A percentile compares a stretch with the other conserved stretches of the same genome.
These are phyloP conservation scores for Aplocera efformata DNA, from an alignment of 2,888 invertebrate genomes.

Conservation along the genomic window DNA sequence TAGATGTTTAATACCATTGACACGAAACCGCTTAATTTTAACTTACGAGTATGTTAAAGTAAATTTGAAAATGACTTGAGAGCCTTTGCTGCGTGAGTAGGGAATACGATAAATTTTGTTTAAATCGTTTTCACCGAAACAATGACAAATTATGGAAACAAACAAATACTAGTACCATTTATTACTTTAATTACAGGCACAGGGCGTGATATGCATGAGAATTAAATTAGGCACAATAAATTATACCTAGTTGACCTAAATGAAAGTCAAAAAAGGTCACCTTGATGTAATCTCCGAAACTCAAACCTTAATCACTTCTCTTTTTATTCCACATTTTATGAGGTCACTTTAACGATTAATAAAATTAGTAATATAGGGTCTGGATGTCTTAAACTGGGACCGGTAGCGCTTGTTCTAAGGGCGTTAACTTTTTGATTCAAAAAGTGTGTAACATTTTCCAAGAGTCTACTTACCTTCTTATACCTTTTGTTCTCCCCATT, in stretches of 20 bases:
- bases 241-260: neutral
- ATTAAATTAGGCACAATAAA: neutral
- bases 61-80: no score
- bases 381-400: slow-evolving; percentile 25
- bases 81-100: no score
- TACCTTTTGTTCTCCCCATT: slow-evolving; percentile 17
- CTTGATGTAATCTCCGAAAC: slow-evolving; percentile 41
- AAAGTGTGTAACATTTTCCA: slow-evolving; percentile 12
- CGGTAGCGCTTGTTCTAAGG: slow-evolving; percentile 22
- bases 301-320: slow-evolving; percentile 46
- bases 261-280: slow-evolving; percentile 16
- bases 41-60: no score
- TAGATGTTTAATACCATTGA: no score
- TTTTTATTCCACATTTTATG: slow-evolving; percentile 44
- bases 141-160: no score
- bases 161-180: no score
- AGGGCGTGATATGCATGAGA: no score
- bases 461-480: slow-evolving; percentile 7
- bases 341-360: slow-evolving; percentile 49
- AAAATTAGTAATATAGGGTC: slow-evolving; percentile 41
- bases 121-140: no score
- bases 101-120: no score
- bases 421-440: slow-evolving; percentile 30
- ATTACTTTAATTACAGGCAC: no score
- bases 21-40: no score